These are phyloP conservation scores for Cebus imitator DNA, from an alignment of 2,113 vertebrate species.

Conservation along the genomic window DNA sequence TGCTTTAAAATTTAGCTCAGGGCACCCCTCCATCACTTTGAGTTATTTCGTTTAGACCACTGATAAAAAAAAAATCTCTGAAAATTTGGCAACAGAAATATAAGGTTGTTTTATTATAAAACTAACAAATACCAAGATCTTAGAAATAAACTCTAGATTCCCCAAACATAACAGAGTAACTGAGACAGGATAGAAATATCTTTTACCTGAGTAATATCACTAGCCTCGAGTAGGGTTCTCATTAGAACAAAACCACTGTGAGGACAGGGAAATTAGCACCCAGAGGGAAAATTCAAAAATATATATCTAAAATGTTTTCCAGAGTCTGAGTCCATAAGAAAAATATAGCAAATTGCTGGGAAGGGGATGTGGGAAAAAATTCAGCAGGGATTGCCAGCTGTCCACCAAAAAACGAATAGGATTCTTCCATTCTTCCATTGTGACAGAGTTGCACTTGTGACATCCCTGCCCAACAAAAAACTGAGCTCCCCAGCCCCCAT, in stretches of 20 bases:
- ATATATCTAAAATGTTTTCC: not conserved
- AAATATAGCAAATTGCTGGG: not conserved
- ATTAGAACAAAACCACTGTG: not conserved
- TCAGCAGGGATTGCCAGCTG: not conserved
- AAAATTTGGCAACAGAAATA: not conserved
- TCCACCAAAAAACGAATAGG: not conserved
- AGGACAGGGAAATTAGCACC: not conserved
- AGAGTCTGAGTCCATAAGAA: not conserved
- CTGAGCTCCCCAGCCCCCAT: not conserved
- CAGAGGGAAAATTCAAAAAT: not conserved
- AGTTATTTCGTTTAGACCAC: not conserved
- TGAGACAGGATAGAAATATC: not conserved
- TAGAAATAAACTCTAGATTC: slow-evolving; percentile 19
- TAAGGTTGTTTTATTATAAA: not conserved
- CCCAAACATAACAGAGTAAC: not conserved
- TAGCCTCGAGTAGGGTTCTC: not conserved
- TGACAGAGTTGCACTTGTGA: not conserved
- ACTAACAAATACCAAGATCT: not conserved
- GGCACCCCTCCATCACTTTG: not conserved
- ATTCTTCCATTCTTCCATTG: not conserved
- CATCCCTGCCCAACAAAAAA: no score
- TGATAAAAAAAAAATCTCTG: not conserved
- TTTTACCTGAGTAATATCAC: not conserved
- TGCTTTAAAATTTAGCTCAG: not conserved
- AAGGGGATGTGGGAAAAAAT: not conserved